Evolutionary conservation across 2,888 invertebrate species (phyloP).

Genomic region (Penaeus monodon): DNA sequence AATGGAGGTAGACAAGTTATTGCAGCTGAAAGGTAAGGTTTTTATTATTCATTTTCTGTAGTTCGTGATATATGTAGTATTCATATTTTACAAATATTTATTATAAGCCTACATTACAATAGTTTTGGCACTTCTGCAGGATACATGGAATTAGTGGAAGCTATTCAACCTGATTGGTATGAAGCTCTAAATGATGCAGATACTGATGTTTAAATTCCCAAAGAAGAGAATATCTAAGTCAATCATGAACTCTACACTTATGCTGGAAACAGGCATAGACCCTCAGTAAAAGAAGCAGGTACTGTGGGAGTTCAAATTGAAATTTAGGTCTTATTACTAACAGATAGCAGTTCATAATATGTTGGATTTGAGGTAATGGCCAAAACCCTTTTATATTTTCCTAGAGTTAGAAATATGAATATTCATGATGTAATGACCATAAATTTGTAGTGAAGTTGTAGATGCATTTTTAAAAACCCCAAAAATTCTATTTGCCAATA

Average conservation of each 20-base stretch:
- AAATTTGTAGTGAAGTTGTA: too few species aligned
- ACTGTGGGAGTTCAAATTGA: not conserved
- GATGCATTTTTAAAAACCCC: too few species aligned
- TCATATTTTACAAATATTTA: not conserved
- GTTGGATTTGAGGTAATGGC: too few species aligned
- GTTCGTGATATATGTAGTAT: not conserved
- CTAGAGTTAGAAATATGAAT: too few species aligned
- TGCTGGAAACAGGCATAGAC: conserved; percentile 79
- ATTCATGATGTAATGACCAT: too few species aligned
- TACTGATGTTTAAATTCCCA: conserved; percentile 77
- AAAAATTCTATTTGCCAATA: too few species aligned
- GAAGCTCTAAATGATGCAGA: conserved; percentile 85
- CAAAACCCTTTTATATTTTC: too few species aligned
- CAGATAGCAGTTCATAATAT: too few species aligned
- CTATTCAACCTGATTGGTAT: conserved; percentile 85
- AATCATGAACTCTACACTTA: conserved; percentile 77
- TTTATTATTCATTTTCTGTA: not conserved
- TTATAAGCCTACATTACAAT: not conserved
- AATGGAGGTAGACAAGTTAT: conserved; percentile 80
- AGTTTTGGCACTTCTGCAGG: conserved; percentile 69
- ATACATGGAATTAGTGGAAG: conserved; percentile 84
- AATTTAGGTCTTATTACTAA: too few species aligned
- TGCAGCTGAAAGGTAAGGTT: conserved; percentile 71
- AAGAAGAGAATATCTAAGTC: conserved; percentile 81
- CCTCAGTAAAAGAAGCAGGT: conserved; percentile 76